Evolutionary conservation across 2,888 invertebrate genomes (phyloP), one percentile per base, ranked within the genome.

Genomic region (Apodemia zela): DNA sequence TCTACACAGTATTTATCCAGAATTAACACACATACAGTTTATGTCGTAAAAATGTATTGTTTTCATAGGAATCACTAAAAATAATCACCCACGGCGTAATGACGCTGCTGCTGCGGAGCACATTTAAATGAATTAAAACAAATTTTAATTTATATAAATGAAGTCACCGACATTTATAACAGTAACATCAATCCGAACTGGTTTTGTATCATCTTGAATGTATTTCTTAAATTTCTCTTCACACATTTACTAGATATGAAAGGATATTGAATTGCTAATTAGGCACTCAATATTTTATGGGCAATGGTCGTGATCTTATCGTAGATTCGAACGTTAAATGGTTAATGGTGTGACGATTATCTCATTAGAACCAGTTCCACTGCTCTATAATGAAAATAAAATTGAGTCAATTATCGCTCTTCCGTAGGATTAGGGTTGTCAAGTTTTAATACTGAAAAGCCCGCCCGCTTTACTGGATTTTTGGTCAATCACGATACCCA

Each of bases 231-330:
- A 42, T 42, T 42, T 42, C 42, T 15, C 42, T 42, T 42, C 42
- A 42, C 42, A 42, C 42, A 38, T 38, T 38, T 42, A 13, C 3
- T 13, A 13, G 42, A 42, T 42, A 4, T 54, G 54, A 13, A 54
- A 54, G 54, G 54, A 54, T 54, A 25, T 54, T 54, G 54, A 54
- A 54, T 15, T 15, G 54, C 54, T 54, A 54, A 54, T 25, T 13
- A 54, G 15, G 5, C 54, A 54, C 21, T 54, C 25, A 54, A 54
- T 54, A 25, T 54, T 54, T 54, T 54, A 54, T 25, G 13, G 25
- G 54, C 15, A 25, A 54, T 25, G 25, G n/a, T 38, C 38, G 13
- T 51, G 51, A 21, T 51, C 51, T 51, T 51, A 11, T 51, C 8
- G 21, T 7, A 21, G 21, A 51, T 51, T 51, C 21, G 25, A 49